Base-by-base conservation (phyloP, 2,113 vertebrate species). In the Phyllopteryx taeniolatus region DNA sequence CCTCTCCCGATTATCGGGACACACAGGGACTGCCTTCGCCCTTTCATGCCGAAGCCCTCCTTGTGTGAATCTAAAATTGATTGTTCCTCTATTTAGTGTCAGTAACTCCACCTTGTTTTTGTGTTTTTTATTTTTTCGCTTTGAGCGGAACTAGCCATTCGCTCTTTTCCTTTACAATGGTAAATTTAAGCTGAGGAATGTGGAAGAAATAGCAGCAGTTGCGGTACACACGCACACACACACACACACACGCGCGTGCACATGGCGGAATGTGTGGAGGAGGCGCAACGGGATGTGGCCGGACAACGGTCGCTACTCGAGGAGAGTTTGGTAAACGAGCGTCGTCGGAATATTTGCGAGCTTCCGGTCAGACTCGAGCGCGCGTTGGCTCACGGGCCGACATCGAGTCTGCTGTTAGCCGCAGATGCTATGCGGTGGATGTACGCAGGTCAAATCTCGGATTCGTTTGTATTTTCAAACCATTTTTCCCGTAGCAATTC, bases 171-270 rank as follows among this genome's bases (percentile, higher is more conserved):
- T 80, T 44, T 54, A 65, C 69, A 49, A n/a, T 56, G 42, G 75
- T 83, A 72, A 83, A 77, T 77, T 82, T 66, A 75, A 78, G 62
- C 74, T 81, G 68, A 84, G 86, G 86, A 89, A 91, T 92, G 79
- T 81, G 64, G 61, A 89, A 89, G 85, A 92, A 91, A 87, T 85
- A 75, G 82, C 75, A 72, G 31, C 44, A 54, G 77, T 73, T 63
- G 56, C 72, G 81, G 72, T 33, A 19, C 12, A 47, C 76, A 44
- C 67, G 20, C 67, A 57, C 53, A 70, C 56, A 69, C 72, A 75
- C 27, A 44, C 61, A 54, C 53, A 67, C 63, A 73, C 20, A 79
- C 53, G 33, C 42, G 51, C 33, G 54, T 5, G 13, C 5, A 46
- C 22, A 61, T 44, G 61, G 27, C 80, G 77, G 87, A 89, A 90